Conservation (phyloP, 1,140 invertebrate genomes). For the Drosophila gunungcola region DNA sequence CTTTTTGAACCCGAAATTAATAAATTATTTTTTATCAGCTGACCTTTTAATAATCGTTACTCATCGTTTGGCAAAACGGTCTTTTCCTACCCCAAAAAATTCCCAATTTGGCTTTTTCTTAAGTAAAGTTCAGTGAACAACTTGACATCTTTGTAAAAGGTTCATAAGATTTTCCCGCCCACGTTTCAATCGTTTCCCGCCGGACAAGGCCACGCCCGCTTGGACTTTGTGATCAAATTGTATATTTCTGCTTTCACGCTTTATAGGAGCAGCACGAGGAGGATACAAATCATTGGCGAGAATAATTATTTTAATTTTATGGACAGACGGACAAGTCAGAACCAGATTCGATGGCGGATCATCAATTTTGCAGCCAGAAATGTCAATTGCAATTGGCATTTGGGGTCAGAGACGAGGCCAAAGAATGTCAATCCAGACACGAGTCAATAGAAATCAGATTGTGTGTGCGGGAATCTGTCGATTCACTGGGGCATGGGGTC, state of each 20-base stretch:
- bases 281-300: slow-evolving; percentile 25
- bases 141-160: slow-evolving; percentile 49
- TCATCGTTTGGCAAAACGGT: slow-evolving; percentile 4
- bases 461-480: slow-evolving; percentile 45
- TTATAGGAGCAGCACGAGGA: slow-evolving; percentile 2
- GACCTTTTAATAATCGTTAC: slow-evolving; percentile 1
- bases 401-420: slow-evolving; percentile 59
- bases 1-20: slow-evolving; percentile 5
- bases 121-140: slow-evolving; percentile 27
- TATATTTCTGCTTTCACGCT: slow-evolving; percentile 21
- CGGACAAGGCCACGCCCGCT: slow-evolving; percentile 17
- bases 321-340: slow-evolving; percentile 28
- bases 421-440: slow-evolving; percentile 47
- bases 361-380: slow-evolving; percentile 70
- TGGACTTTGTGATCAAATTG: slow-evolving; percentile 29
- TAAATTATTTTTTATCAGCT: slow-evolving; percentile 21
- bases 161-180: slow-evolving; percentile 34
- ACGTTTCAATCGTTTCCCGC: slow-evolving; percentile 10
- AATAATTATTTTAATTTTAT: slow-evolving; percentile 29
- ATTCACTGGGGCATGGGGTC: slow-evolving; percentile 36
- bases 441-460: slow-evolving; percentile 53
- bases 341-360: slow-evolving; percentile 42
- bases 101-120: background rate
- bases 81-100: background rate
- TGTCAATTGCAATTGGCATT: slow-evolving; percentile 75